phyloP scores from a whole-genome alignment of 2,888 invertebrate species.

The Spodoptera littoralis region DNA sequence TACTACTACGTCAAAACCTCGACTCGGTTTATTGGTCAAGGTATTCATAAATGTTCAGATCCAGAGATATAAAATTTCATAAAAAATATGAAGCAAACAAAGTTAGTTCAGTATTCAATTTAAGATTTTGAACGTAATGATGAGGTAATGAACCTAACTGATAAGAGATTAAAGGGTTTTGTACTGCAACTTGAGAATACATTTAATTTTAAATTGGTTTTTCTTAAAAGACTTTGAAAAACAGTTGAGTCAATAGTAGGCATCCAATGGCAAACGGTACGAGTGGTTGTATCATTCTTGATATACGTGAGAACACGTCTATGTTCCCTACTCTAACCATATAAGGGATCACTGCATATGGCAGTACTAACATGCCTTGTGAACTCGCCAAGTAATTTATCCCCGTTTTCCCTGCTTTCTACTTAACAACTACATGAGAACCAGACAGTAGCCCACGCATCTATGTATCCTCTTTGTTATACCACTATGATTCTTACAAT shows the following conservation, averaged over 20 bases:
- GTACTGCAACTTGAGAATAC: too few relatives aligned
- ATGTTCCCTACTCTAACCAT: constrained; percentile 66
- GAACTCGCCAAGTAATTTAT: constrained; percentile 63
- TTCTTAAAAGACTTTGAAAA: constrained; percentile 36
- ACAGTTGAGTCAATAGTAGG: constrained; percentile 58
- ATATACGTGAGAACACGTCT: constrained; percentile 77
- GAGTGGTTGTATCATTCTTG: constrained; percentile 59
- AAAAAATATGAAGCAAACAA: too few relatives aligned
- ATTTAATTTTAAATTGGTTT: neutral
- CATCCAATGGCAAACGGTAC: constrained; percentile 61
- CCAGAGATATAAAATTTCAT: constrained; percentile 3
- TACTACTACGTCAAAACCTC: constrained; percentile 24
- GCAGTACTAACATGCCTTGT: constrained; percentile 63
- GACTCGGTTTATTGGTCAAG: constrained; percentile 25
- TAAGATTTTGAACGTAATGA: too few relatives aligned
- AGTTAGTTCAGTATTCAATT: too few relatives aligned
- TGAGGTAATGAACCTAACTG: too few relatives aligned
- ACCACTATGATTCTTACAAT: constrained; percentile 32
- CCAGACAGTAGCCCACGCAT: constrained; percentile 25
- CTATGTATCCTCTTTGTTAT: constrained; percentile 14
- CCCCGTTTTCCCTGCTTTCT: constrained; percentile 76
- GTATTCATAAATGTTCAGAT: constrained; percentile 36
- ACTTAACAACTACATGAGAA: constrained; percentile 59
- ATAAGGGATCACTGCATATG: constrained; percentile 72
- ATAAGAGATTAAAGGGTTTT: too few relatives aligned